These are phyloP conservation scores for Hydrocynus forskahlii DNA, from an alignment of 2,797 vertebrate genomes.

Conservation along the genomic window DNA sequence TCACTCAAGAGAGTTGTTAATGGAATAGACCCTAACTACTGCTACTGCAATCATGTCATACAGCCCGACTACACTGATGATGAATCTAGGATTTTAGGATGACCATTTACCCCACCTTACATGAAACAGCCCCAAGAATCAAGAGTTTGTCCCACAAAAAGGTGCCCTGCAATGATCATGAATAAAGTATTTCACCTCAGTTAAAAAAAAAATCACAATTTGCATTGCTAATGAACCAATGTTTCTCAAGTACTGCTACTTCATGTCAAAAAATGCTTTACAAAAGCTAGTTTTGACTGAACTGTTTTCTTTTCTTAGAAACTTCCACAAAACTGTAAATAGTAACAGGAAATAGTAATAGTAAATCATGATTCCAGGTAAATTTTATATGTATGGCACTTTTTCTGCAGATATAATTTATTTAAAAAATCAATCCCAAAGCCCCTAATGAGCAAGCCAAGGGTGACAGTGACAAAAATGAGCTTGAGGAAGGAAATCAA, in stretches of 20 bases:
- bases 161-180: neutral
- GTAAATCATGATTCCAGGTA: no score
- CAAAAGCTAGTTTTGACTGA: neutral
- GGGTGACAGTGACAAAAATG: no score
- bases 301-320: neutral
- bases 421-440: no score
- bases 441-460: no score
- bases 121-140: neutral
- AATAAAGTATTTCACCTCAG: no score
- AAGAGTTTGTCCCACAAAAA: neutral
- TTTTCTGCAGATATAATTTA: no score
- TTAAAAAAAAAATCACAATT: neutral
- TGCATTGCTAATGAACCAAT: neutral
- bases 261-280: neutral
- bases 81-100: neutral
- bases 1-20: slow-evolving; percentile 38
- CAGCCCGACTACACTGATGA: slow-evolving; percentile 12
- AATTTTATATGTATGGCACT: no score
- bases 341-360: neutral
- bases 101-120: neutral
- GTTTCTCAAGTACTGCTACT: neutral
- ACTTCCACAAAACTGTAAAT: neutral
- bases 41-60: slow-evolving; percentile 4
- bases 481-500: no score
- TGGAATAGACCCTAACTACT: slow-evolving; percentile 36